Base-by-base conservation (phyloP, 2,888 invertebrate species). In the Corythucha ciliata region DNA sequence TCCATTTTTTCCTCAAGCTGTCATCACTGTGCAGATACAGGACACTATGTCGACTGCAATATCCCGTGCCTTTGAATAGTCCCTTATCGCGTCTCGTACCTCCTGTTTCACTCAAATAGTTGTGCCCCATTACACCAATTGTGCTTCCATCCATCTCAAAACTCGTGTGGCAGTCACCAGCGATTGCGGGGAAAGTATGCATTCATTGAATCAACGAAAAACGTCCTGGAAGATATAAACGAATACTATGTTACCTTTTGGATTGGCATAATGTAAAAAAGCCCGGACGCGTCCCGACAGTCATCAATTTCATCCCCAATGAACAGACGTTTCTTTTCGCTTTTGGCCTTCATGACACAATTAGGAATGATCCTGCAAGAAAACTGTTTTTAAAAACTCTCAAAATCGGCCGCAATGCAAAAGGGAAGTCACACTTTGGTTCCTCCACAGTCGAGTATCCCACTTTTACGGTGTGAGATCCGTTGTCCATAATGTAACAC, bases 271-370 rank as follows among this genome's bases (percentile, higher is more conserved):
- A 94, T 81, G 66, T 90, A 98, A 68, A 83, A 99, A 1, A 99
- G 71, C 0, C 94, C 91, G 0, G 96, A 93, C 1, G 90, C 83
- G 67, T 99, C 98, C 22, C 93, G 76, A 65, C 97, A 97, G 61
- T 97, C 96, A 55, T 96, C 89, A 14, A 98, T 83, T 72, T 98
- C 96, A 63, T 84, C 81, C 0, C 86, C 96, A 50, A 98, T 79
- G 68, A 96, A 99, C 0, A 91, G 83, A 36, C 97, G 76, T 8
- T 94, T 80, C 48, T 93, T 73, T 69, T 98, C 97, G 46, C 90
- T 91, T 70, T 96, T 97, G 0, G 94, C 94, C 74, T 99, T 99
- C 79, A 93, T 91, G 24, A 98, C 88, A 64, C 90, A 92, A 70
- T 98, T 98, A 1, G 96, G 93, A 45, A 92, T 76, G 14, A 87